Base-by-base conservation (phyloP, 2,113 vertebrate genomes). In the Pitta sordida region DNA sequence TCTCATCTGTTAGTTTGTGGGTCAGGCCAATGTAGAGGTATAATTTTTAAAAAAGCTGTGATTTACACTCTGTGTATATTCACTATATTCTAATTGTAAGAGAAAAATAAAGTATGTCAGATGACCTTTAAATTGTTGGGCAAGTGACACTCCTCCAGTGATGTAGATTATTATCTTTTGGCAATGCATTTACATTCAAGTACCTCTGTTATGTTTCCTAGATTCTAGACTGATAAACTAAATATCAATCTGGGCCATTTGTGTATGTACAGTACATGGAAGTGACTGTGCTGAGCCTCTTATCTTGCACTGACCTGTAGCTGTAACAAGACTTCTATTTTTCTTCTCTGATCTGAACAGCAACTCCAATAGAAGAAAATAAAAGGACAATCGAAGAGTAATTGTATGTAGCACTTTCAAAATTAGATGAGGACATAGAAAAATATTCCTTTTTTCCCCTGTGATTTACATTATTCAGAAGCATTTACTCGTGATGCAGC, bases 91-190 rank as follows among this genome's bases (percentile, higher is more conserved):
- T 86, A 94, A 96, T 90, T 81, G 43, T 86, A 84, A 62, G 53
- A 70, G 76, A 77, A 91, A 90, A 94, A 93, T 63, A 4, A 83
- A 77, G 58, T 83, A 76, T 60, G 48, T 70, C 83, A 91, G 83
- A 68, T 94, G 92, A 96, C 94, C 93, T 97, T 96, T 96, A 94
- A 95, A 94, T 96, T 95, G 86, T 76, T 91, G 67, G 84, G 78
- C 86, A 94, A 86, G 88, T 18, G 52, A 91, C 77, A 65, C 83
- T 87, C n/a, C 0, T 96, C 81, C 37, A 41, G 46, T 37, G 69
- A 91, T 94, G 77, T 32, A 94, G 94, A 96, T 97, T 62, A 84
- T 93, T 94, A 97, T 97, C 96, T 95, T 93, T 62, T 79, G 83
- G 84, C 79, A 90, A 90, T 81, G 84, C 77, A 95, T 97, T 96